Base-by-base conservation (phyloP, 2,888 invertebrate species). In the Chromoteleia sp. region DNA sequence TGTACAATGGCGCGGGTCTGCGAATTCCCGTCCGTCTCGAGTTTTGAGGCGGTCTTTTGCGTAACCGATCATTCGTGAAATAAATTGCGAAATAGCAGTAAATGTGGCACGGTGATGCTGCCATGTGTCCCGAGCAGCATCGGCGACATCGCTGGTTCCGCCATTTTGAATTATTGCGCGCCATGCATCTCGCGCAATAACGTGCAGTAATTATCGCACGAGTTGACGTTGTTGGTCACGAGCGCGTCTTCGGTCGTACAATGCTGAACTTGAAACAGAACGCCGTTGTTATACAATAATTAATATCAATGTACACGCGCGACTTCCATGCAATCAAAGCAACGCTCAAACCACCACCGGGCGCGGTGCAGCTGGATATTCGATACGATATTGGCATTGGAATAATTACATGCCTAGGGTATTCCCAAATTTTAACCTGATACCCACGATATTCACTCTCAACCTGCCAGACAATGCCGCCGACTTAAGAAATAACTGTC, bases 81-180 rank as follows among this genome's bases (percentile, higher is more conserved):
- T 30, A 17, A 39, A 36, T 25, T 2, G n/a, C 5, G 65, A 65
- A 52, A 41, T 10, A 25, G 15, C 41, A 10, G 14, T 41, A 14
- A 14, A 41, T 6, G 2, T 25, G 25, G 2, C 25, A 25, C 3
- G 6, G 25, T 25, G 25, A 25, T 41, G 41, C 3, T 19, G 45
- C 10, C 19, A 19, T 45, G 25, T 25, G 48, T 50, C 48, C 7
- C 25, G 12, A 25, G 5, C 48, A 25, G 54, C 21, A 19, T 41
- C 43, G 12, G n/a, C 15, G 5, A 33, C 52, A 15, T 33, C 61
- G 39, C 39, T 14, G 15, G 39, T 43, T 25, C 33, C 61, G 45
- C 68, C 76, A 76, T 76, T 59, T 76, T 76, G 68, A 61, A 59
- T 76, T 61, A 61, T 76, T 25, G 33, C 41, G 15, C 19, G 33